Evolutionary conservation across 2,797 vertebrate genomes (phyloP).

Genomic region (Spea hammondii): DNA sequence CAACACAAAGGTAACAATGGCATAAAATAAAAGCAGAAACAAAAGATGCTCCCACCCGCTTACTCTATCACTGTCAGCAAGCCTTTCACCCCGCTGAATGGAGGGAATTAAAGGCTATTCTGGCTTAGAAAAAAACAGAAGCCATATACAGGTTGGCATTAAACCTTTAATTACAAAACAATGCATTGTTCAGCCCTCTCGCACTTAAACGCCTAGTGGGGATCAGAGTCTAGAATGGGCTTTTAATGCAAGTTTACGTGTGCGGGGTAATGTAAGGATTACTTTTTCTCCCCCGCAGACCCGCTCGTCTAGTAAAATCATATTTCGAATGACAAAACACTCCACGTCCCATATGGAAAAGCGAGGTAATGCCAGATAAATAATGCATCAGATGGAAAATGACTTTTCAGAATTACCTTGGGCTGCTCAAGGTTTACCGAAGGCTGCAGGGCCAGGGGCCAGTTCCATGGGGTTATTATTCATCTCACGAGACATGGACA

Average conservation of each 20-base stretch:
- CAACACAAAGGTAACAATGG: conserved; percentile 45
- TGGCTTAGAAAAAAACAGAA: conserved; percentile 24
- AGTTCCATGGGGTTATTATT: not conserved
- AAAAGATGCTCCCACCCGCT: conserved; percentile 40
- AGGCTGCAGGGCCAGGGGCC: conserved; percentile 14
- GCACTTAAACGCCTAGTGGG: not conserved
- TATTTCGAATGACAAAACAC: not conserved
- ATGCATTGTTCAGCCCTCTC: not conserved
- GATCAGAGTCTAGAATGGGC: not conserved
- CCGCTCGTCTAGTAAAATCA: not conserved
- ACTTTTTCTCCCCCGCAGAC: not conserved
- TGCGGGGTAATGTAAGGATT: not conserved
- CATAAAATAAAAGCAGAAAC: conserved; percentile 19
- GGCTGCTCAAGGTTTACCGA: not conserved
- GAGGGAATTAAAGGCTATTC: conserved; percentile 30
- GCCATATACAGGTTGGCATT: conserved; percentile 3
- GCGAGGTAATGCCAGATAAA: conserved; percentile 44
- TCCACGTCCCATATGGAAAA: conserved; percentile 19
- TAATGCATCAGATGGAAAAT: conserved; percentile 41
- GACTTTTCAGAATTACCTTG: conserved; percentile 13
- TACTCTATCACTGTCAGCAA: conserved; percentile 38
- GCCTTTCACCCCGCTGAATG: conserved; percentile 19
- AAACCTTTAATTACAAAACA: not conserved
- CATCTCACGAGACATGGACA: not conserved
- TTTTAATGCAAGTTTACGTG: not conserved